Conservation (phyloP, 2,113 vertebrate species). For the Scomber scombrus region DNA sequence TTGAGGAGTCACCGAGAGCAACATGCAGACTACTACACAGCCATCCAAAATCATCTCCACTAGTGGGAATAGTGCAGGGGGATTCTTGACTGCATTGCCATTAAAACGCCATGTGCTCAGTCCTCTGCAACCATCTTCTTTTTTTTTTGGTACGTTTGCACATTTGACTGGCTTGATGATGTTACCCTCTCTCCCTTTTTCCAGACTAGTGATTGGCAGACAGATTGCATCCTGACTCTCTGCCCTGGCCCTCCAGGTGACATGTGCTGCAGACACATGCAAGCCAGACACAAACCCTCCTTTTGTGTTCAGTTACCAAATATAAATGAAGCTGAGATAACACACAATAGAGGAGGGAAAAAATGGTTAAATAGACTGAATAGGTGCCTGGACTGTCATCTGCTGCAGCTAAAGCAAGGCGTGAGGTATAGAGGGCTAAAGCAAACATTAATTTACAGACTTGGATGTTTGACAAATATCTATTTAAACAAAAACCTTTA, state of each 20-base stretch:
- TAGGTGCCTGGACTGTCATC: constrained; percentile 13
- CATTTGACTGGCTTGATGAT: background rate
- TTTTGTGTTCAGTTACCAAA: constrained; percentile 13
- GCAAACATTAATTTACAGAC: constrained; percentile 50
- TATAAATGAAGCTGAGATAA: constrained; percentile 30
- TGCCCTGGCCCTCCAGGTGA: background rate
- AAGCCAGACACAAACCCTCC: constrained; percentile 9
- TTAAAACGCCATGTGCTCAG: no score
- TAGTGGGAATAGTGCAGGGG: no score
- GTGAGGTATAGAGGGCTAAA: background rate
- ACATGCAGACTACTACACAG: no score
- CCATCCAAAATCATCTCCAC: no score
- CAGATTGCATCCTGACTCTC: background rate
- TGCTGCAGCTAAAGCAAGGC: constrained; percentile 56
- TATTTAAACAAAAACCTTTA: constrained; percentile 30
- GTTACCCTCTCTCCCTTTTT: background rate
- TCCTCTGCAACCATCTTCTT: no score
- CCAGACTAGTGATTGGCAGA: constrained; percentile 10
- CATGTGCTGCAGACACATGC: constrained; percentile 11
- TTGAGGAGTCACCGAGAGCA: no score
- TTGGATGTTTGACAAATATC: constrained; percentile 30
- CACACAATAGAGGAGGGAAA: background rate
- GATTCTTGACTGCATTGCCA: no score
- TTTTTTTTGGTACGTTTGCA: background rate
- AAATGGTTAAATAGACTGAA: constrained; percentile 12